phyloP scores from a whole-genome alignment of 2,888 invertebrate genomes.

The Thyatira batis region DNA sequence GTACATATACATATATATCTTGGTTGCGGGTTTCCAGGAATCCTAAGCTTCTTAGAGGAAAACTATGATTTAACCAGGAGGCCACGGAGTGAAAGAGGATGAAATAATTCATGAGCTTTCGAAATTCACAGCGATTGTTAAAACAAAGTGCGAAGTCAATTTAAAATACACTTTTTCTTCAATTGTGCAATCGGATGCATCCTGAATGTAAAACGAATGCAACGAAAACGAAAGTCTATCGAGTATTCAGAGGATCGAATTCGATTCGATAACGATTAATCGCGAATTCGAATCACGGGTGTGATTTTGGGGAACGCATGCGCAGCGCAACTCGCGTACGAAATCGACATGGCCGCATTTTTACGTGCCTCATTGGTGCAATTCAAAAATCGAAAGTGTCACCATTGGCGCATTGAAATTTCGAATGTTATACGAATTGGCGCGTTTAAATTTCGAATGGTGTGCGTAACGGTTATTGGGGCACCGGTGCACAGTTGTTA shows the following conservation, averaged over 20 bases:
- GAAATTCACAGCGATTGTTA: not conserved
- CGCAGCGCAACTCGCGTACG: slow-evolving; percentile 31
- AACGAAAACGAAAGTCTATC: slow-evolving; percentile 69
- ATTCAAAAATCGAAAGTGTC: slow-evolving; percentile 59
- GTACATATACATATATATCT: no score
- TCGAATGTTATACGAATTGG: slow-evolving; percentile 42
- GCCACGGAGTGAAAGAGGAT: not conserved
- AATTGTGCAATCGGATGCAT: slow-evolving; percentile 44
- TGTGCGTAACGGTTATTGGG: slow-evolving; percentile 15
- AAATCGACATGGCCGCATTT: slow-evolving; percentile 12
- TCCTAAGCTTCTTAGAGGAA: not conserved
- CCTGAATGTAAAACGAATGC: slow-evolving; percentile 45
- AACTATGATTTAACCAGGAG: not conserved
- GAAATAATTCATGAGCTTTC: not conserved
- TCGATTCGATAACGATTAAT: slow-evolving; percentile 36
- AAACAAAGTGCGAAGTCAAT: slow-evolving; percentile 15
- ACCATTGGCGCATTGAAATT: slow-evolving; percentile 45
- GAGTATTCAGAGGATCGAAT: slow-evolving; percentile 35
- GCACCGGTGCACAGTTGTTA: slow-evolving; percentile 16
- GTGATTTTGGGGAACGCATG: slow-evolving; percentile 25
- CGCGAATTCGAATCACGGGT: slow-evolving; percentile 50
- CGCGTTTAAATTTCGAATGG: slow-evolving; percentile 42
- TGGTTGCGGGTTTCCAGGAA: no score
- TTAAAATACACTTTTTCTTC: slow-evolving; percentile 28
- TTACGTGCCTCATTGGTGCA: slow-evolving; percentile 33